phyloP scores from a whole-genome alignment of 2,113 vertebrate species.

The Ctenodactylus gundi region DNA sequence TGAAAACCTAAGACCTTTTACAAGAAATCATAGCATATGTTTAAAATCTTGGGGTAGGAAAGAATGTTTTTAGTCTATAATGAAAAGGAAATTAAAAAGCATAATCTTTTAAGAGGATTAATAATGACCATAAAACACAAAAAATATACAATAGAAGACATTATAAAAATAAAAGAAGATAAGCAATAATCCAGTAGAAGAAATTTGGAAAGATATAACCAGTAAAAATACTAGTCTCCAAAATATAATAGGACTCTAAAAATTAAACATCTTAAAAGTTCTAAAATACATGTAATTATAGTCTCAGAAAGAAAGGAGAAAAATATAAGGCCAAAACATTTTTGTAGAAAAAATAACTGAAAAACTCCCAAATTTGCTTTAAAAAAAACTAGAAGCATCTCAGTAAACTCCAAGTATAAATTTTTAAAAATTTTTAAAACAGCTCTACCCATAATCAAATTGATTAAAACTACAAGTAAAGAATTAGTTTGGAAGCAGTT shows the following conservation, averaged over 20 bases:
- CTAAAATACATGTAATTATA: not conserved
- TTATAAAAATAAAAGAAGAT: not conserved
- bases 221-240: not conserved
- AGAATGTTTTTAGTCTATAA: not conserved
- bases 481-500: not conserved
- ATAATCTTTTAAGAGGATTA: conserved; percentile 6
- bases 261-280: not conserved
- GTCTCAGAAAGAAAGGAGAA: not conserved
- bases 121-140: not conserved
- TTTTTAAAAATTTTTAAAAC: conserved; percentile 3
- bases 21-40: not conserved
- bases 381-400: conserved; percentile 21
- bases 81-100: not conserved
- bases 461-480: not conserved
- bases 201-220: not conserved
- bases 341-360: not conserved
- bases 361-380: not conserved
- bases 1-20: not conserved
- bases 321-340: not conserved
- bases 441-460: not conserved
- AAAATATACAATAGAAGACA: not conserved
- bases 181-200: not conserved
- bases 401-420: not conserved
- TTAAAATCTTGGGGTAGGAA: not conserved
- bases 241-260: not conserved